Evolutionary conservation across 2,113 vertebrate species (phyloP), one percentile per base, ranked within the genome.

Genomic region (Thymallus thymallus): DNA sequence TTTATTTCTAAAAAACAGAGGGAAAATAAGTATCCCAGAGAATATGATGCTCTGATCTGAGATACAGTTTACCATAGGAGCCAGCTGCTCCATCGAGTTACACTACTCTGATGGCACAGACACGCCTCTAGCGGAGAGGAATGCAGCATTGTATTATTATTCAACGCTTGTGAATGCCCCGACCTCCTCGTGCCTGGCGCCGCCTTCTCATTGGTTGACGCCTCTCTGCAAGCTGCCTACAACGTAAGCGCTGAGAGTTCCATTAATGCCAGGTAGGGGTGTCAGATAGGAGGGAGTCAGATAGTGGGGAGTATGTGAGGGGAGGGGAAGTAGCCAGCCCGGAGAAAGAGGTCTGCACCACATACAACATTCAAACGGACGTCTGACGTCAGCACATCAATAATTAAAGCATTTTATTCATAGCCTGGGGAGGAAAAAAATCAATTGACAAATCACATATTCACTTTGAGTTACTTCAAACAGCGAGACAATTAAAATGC

Each of bases 391-490:
- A 93, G 90, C 76, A 76, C 91, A 93, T 94, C 87, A 93, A 94
- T 93, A 92, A 93, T 93, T 91, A 91, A 93, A 88, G 88, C 82
- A 74, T 91, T 93, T 93, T 94, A 94, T 94, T 94, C 91, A 94
- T 94, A 93, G 91, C 91, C 90, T 88, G 86, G 80, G n/a, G 87
- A 87, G 88, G 79, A 85, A 90, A 91, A 88, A 86, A 93, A 92
- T 92, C 91, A 91, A 93, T 93, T 92, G 93, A 92, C 91, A 91
- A 94, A 93, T 94, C 88, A 90, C 88, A 93, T 90, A 93, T 93
- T 93, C 92, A 91, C 92, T 94, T 91, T 91, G 91, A 92, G 89
- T 91, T 91, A 86, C 89, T 92, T 93, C 91, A 92, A 91, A 92
- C 82, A 84, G 78, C 68, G 77, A 86, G 82, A 91, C 87, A 91